Evolutionary conservation across 1,140 invertebrate species (phyloP).

Genomic region (Episyrphus balteatus): DNA sequence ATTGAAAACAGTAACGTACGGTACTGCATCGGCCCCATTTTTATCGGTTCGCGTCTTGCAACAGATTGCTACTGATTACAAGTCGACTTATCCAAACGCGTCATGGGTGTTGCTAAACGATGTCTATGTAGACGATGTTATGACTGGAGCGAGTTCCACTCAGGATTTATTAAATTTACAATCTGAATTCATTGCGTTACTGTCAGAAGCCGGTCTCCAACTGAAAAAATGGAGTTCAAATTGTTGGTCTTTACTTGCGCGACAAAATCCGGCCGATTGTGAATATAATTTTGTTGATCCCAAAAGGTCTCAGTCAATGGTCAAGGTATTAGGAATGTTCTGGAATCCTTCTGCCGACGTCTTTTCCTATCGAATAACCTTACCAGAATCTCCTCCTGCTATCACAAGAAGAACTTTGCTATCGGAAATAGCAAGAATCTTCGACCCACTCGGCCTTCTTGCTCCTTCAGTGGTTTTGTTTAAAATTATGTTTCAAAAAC

Average conservation of each 20-base stretch:
- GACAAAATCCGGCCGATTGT: constrained; percentile 7
- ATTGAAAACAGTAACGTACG: constrained; percentile 36
- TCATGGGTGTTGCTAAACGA: constrained; percentile 16
- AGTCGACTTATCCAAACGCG: constrained; percentile 15
- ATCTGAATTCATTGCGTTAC: constrained; percentile 15
- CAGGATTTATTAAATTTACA: constrained; percentile 12
- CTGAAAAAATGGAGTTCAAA: constrained; percentile 29
- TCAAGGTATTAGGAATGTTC: constrained; percentile 16
- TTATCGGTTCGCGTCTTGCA: constrained; percentile 9
- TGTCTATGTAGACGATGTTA: constrained; percentile 33
- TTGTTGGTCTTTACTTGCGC: constrained; percentile 12
- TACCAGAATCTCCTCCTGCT: neutral
- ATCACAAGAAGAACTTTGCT: constrained; percentile 20
- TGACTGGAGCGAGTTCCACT: constrained; percentile 14
- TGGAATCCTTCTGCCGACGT: constrained; percentile 18
- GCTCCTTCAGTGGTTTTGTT: constrained; percentile 11
- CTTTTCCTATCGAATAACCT: constrained; percentile 5
- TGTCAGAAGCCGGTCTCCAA: constrained; percentile 14
- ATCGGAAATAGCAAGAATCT: constrained; percentile 22
- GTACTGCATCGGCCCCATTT: constrained; percentile 29
- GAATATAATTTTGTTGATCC: neutral
- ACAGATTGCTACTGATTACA: constrained; percentile 23
- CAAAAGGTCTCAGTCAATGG: neutral
- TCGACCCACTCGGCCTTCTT: constrained; percentile 25
- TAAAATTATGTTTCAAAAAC: neutral